Percentiles rank a stretch among this genome's conserved stretches.
These are phyloP conservation scores for Coptodon rendalli DNA, from an alignment of 2,113 vertebrate species.

Conservation along the genomic window DNA sequence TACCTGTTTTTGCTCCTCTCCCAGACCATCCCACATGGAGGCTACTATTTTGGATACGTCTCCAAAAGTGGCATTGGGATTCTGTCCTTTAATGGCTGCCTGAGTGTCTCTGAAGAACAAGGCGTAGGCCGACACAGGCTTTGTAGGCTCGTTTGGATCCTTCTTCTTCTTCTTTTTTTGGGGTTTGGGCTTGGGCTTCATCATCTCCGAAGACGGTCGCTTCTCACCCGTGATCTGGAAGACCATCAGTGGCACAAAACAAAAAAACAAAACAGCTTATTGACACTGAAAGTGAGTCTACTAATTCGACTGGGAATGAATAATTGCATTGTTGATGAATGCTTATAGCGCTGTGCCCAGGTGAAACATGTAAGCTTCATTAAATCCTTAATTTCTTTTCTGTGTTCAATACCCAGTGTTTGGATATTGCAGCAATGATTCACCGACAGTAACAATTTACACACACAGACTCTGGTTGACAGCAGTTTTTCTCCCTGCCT, in stretches of 20 bases:
- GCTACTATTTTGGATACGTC: conserved; percentile 98
- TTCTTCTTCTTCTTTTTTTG: conserved; percentile 99
- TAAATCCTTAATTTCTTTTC: conserved; percentile 10
- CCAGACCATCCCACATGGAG: conserved; percentile 97
- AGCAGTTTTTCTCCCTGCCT: neutral
- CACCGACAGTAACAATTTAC: conserved; percentile 7
- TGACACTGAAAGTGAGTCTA: neutral
- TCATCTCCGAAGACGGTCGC: conserved; percentile 88
- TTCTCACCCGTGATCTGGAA: conserved; percentile 89
- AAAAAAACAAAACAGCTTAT: conserved; percentile 23
- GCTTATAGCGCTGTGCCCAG: neutral
- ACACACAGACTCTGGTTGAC: neutral
- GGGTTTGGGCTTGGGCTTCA: conserved; percentile 95
- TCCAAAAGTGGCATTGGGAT: conserved; percentile 95
- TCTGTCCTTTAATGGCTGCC: conserved; percentile 96
- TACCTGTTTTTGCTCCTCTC: conserved; percentile 96
- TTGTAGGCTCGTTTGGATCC: conserved; percentile 96
- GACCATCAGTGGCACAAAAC: conserved; percentile 30
- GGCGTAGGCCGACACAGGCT: conserved; percentile 95
- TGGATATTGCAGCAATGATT: conserved; percentile 27
- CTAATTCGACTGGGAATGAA: neutral
- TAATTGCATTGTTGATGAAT: neutral
- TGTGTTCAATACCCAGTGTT: neutral
- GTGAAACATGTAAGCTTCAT: conserved; percentile 30
- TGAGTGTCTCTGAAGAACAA: conserved; percentile 98